phyloP scores from a whole-genome alignment of 2,888 invertebrate genomes.

The Phyto melanocephala region DNA sequence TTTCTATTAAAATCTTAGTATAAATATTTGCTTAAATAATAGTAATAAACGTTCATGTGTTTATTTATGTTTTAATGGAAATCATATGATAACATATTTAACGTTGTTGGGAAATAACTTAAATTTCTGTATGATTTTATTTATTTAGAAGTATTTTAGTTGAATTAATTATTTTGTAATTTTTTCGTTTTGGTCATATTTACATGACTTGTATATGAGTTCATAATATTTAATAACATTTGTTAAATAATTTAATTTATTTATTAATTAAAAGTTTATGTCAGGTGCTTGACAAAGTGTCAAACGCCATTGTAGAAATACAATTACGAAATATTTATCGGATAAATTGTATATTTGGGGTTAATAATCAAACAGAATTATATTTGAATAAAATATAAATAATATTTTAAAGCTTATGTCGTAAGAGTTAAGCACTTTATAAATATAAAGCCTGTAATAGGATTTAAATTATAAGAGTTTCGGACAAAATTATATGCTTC shows the following conservation, averaged over 20 bases:
- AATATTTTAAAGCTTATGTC: too few relatives aligned
- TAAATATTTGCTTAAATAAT: slow-evolving; percentile 17
- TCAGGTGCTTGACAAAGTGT: slow-evolving; percentile 38
- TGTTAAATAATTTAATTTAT: slow-evolving; percentile 14
- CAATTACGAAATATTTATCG: too few relatives aligned
- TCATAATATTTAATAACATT: slow-evolving; percentile 13
- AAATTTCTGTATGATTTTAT: neutral
- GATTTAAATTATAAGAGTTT: too few relatives aligned
- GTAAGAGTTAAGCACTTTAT: too few relatives aligned
- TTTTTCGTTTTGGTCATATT: neutral
- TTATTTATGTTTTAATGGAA: neutral
- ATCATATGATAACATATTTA: neutral
- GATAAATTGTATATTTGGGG: too few relatives aligned
- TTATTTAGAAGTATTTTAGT: slow-evolving; percentile 16
- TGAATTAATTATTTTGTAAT: slow-evolving; percentile 20
- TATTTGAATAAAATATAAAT: too few relatives aligned
- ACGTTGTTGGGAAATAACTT: neutral
- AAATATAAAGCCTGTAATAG: too few relatives aligned
- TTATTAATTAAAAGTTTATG: slow-evolving; percentile 44
- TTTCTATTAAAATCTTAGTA: slow-evolving; percentile 24
- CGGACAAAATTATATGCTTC: too few relatives aligned
- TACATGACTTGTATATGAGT: neutral
- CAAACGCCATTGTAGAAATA: neutral
- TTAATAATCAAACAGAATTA: too few relatives aligned
- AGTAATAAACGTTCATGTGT: neutral